These are phyloP conservation scores for Holothuria glaberrima DNA, from an alignment of 35 echinoderm and acorn worm species.

Conservation along the genomic window DNA sequence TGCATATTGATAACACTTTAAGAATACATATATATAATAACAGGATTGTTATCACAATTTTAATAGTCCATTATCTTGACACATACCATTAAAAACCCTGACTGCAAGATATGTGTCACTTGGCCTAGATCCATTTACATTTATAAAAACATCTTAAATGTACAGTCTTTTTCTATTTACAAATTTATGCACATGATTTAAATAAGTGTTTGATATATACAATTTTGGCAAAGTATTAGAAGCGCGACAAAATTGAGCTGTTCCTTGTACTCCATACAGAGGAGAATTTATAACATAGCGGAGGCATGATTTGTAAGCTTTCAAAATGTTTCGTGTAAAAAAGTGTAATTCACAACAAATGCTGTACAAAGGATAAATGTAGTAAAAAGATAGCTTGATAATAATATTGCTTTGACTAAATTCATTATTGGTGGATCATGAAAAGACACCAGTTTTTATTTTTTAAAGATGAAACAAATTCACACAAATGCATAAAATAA, in stretches of 20 bases:
- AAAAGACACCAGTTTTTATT: too few relatives aligned
- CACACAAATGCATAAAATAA: too few relatives aligned
- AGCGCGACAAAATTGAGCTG: too few relatives aligned
- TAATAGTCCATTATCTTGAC: neutral
- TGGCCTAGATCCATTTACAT: constrained; percentile 25
- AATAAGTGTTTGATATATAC: constrained; percentile 35
- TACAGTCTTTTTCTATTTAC: neutral
- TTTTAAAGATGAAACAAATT: too few relatives aligned
- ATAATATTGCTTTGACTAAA: neutral
- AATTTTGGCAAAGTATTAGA: constrained; percentile 16
- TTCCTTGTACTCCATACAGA: too few relatives aligned
- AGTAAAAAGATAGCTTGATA: neutral
- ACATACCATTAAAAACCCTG: too few relatives aligned
- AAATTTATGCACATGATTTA: constrained; percentile 51
- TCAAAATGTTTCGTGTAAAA: too few relatives aligned
- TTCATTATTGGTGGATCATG: too few relatives aligned
- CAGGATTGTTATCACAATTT: neutral
- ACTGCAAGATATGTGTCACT: neutral
- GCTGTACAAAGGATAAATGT: neutral
- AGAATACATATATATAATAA: too few relatives aligned
- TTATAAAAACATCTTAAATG: constrained; percentile 42
- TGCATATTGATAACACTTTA: too few relatives aligned
- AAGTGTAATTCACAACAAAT: neutral
- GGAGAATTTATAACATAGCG: too few relatives aligned
- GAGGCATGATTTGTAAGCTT: too few relatives aligned